Conservation (phyloP, 1,140 invertebrate genomes). For the Platyscapa corneri region DNA sequence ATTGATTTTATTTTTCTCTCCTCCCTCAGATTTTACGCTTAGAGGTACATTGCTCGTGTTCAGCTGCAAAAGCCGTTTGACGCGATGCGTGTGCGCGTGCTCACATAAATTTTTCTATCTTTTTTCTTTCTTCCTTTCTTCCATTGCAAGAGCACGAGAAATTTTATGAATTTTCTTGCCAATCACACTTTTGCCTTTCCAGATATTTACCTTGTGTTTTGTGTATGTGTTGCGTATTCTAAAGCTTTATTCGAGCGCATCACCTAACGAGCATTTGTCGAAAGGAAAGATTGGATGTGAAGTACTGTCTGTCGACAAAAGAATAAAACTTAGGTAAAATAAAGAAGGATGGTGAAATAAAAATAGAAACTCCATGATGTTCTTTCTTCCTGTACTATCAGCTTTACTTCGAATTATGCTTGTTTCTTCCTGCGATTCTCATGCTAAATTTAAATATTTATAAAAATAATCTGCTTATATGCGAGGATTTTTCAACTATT, state of each 20-base stretch:
- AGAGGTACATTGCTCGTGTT: slow-evolving; percentile 15
- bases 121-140: slow-evolving; percentile 10
- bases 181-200: neutral
- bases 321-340: neutral
- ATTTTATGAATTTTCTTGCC: slow-evolving; percentile 27
- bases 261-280: neutral
- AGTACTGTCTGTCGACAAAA: neutral
- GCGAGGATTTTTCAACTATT: neutral
- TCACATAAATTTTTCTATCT: neutral
- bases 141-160: neutral
- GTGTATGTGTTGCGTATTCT: neutral
- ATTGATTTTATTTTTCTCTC: slow-evolving; percentile 41
- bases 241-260: neutral
- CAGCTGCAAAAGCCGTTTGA: slow-evolving; percentile 41
- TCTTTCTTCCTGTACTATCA: neutral
- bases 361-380: neutral
- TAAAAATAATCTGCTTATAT: neutral
- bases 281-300: neutral
- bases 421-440: neutral
- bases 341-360: neutral
- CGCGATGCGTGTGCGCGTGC: neutral
- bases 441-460: neutral
- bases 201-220: neutral
- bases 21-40: slow-evolving; percentile 27
- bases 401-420: neutral